Evolutionary conservation across 2,888 invertebrate species (phyloP).

Genomic region (Apodemia zela): DNA sequence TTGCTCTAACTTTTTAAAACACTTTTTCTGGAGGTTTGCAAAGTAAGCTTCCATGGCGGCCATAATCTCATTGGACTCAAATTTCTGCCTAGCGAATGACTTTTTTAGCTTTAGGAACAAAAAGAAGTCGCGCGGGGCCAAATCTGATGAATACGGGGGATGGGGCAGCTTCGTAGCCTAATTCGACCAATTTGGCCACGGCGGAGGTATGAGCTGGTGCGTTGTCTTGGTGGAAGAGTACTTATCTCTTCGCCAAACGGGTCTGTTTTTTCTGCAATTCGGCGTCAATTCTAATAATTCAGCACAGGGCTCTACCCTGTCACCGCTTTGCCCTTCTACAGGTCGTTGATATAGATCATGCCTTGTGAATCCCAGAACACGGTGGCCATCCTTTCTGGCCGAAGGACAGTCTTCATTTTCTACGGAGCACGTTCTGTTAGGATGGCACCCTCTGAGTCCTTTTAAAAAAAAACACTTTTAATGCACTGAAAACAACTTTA

Average conservation of each 20-base stretch:
- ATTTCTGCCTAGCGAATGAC: conserved; percentile 4
- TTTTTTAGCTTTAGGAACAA: neutral
- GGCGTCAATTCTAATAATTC: too few relatives aligned
- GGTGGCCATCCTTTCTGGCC: conserved; percentile 35
- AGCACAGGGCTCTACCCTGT: too few relatives aligned
- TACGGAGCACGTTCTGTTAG: too few relatives aligned
- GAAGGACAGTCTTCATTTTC: conserved; percentile 31
- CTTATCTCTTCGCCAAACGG: neutral
- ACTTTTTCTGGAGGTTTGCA: conserved; percentile 28
- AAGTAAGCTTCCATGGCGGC: conserved; percentile 30
- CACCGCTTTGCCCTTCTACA: too few relatives aligned
- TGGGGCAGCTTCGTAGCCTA: neutral
- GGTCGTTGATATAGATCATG: too few relatives aligned
- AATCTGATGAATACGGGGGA: neutral
- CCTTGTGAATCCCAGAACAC: too few relatives aligned
- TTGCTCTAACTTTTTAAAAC: conserved; percentile 33
- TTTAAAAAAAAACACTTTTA: too few relatives aligned
- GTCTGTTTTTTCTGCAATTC: neutral
- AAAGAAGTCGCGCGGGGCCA: neutral
- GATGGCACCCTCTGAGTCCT: too few relatives aligned
- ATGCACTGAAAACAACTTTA: too few relatives aligned
- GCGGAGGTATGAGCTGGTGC: neutral
- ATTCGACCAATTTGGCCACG: conserved; percentile 11
- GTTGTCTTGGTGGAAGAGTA: neutral
- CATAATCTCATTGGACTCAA: conserved; percentile 23